Evolutionary conservation across 2,797 vertebrate species (phyloP), one percentile per base, ranked within the genome.

Genomic region (Hemibagrus guttatus): DNA sequence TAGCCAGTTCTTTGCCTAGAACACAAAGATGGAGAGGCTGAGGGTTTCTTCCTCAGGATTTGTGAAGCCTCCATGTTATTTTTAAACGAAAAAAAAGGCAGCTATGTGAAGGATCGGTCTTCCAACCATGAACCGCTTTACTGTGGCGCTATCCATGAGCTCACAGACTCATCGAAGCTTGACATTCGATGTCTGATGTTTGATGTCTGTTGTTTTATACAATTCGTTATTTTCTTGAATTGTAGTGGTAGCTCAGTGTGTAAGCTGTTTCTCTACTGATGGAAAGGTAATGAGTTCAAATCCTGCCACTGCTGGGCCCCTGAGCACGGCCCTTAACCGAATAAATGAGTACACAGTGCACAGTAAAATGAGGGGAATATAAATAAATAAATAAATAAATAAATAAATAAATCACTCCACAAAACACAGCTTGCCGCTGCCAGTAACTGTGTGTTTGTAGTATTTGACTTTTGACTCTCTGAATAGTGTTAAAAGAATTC

Each of bases 101-200:
- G 35, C 23, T n/a, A 63, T 81, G 58, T 58, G 7, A 19, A 46
- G 58, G 6, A 81, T 81, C 8, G 35, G 35, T 59, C 56, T 80
- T 58, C 54, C 12, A 12, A 21, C 28, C 54, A 21, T 28, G 19
- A 31, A 12, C n/a, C 13, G 3, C 58, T n/a, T 81, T n/a, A n/a
- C 2, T 1, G 1, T 13, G 9, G 26, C 3, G 4, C n/a, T 63
- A 28, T 49, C 26, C 23, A 28, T 58, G 17, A 46, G 26, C 26
- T 81, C 79, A 81, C 42, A 46, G 28, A 21, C 23, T n/a, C 7
- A 28, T 58, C 9, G 23, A 58, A 79, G 39, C 39, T 6, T 35
- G 75, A 80, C 58, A 80, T 80, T 80, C n/a, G n/a, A n/a, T n/a
- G n/a, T n/a, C n/a, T n/a, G n/a, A n/a, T 61, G 31, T 80, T 80